Base-by-base conservation (phyloP, 2,113 vertebrate genomes). In the Cyprinus carpio region DNA sequence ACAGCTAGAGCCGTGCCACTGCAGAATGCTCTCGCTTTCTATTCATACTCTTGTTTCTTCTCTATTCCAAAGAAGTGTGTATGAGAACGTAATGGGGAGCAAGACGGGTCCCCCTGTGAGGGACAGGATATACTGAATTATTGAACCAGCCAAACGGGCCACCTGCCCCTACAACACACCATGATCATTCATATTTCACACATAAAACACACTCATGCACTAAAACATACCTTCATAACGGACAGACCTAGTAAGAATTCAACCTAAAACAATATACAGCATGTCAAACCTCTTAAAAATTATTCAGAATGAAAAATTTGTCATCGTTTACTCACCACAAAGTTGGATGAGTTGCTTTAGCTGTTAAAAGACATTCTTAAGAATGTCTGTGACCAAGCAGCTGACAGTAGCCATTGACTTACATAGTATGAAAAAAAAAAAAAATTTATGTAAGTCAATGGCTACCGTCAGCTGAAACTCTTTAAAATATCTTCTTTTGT, bases 141-240 rank as follows among this genome's bases (percentile, higher is more conserved):
- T 77, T 84, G 83, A 84, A 51, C 83, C 74, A 49, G 13, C 72
- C 83, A 84, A 84, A 77, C 25, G 16, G 58, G 40, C 58, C 83
- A 84, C 83, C 83, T 84, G 83, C 56, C 83, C 43, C 74, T n/a
- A 51, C 31, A 64, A 31, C 82, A 31, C 67, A 16, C 37, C 56
- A 76, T 64, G 18, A 62, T 76, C 83, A 67, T 84, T 58, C 65
- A 85, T 81, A 81, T 71, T 81, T 77, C 76, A 81, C 56, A 65
- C 49, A 43, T 43, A 18, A 54, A 46, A 84, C 43, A 80, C 37
- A 83, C 85, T 56, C 79, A 86, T 46, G 23, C 49, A 80, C 31
- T 40, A 15, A 37, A 34, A 43, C 23, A 43, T 15, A 43, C 37
- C 12, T 74, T 10, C 37, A 25, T 43, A 15, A 13, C 0, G 37